Evolutionary conservation across 1,140 invertebrate species (phyloP).

Genomic region (Drosophila kohkoa): DNA sequence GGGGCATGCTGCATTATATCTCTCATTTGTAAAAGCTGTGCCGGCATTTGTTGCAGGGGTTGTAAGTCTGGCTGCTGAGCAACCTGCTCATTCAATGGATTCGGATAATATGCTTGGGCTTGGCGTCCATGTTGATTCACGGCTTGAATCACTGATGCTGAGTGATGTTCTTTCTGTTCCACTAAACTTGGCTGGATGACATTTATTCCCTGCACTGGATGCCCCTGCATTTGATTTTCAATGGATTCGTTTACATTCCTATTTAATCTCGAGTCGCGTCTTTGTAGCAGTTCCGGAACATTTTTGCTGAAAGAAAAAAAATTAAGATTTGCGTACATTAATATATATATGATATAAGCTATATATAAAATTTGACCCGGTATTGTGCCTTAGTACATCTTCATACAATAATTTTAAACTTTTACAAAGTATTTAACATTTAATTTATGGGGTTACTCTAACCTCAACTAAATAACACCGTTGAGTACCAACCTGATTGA

Average conservation of each 20-base stretch:
- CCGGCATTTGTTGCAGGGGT: constrained; percentile 16
- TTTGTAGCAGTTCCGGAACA: not conserved
- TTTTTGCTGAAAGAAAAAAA: constrained; percentile 17
- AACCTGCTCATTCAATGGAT: constrained; percentile 23
- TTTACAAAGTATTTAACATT: no score
- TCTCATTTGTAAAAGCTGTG: constrained; percentile 1
- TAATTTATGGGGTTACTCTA: no score
- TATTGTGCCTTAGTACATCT: no score
- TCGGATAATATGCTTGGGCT: constrained; percentile 30
- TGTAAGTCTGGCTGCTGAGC: constrained; percentile 2
- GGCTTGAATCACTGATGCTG: constrained; percentile 25
- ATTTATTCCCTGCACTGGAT: constrained; percentile 12
- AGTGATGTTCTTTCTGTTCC: constrained; percentile 23
- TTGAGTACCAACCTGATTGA: constrained; percentile 34
- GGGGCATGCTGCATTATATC: constrained; percentile 9
- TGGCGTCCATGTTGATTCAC: constrained; percentile 40
- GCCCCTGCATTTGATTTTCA: constrained; percentile 16
- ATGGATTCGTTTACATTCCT: constrained; percentile 6
- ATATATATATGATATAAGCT: no score
- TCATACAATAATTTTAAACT: no score
- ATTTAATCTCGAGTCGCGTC: constrained; percentile 16
- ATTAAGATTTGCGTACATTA: not conserved
- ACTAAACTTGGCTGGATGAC: not conserved
- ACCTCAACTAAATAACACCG: no score
- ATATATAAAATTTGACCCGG: no score